phyloP scores from a whole-genome alignment of 2,113 vertebrate genomes.

The Alethe castanea region DNA sequence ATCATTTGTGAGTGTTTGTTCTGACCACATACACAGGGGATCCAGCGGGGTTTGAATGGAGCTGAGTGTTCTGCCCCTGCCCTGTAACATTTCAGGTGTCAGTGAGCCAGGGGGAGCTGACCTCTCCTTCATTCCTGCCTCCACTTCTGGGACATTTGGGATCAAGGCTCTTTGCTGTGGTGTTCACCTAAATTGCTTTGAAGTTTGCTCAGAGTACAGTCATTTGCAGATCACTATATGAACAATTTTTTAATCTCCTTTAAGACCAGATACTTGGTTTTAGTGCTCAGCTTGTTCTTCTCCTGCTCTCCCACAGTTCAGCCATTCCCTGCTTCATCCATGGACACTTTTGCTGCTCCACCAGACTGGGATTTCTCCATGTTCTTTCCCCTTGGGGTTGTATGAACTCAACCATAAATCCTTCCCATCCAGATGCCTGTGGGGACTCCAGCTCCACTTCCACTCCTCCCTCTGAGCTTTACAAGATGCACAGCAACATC shows the following conservation, averaged over 20 bases:
- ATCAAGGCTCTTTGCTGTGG: not conserved
- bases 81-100: not conserved
- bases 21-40: not conserved
- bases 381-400: accelerated
- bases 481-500: accelerated
- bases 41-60: not conserved
- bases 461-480: not conserved
- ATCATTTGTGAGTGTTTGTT: not conserved
- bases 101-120: not conserved
- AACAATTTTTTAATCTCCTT: not conserved
- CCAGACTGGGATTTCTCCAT: not conserved
- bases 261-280: not conserved
- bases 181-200: not conserved
- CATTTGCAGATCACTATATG: accelerated
- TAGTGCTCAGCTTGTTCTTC: not conserved
- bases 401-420: not conserved
- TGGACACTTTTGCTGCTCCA: not conserved
- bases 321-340: not conserved
- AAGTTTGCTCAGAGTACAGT: not conserved
- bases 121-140: not conserved
- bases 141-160: not conserved
- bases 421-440: not conserved
- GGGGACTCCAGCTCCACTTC: not conserved
- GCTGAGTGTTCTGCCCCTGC: not conserved
- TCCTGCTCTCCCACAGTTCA: not conserved